Evolutionary conservation across 37 sponge, comb jelly and placozoan genomes (phyloP).

Genomic region (Oopsacas minuta): DNA sequence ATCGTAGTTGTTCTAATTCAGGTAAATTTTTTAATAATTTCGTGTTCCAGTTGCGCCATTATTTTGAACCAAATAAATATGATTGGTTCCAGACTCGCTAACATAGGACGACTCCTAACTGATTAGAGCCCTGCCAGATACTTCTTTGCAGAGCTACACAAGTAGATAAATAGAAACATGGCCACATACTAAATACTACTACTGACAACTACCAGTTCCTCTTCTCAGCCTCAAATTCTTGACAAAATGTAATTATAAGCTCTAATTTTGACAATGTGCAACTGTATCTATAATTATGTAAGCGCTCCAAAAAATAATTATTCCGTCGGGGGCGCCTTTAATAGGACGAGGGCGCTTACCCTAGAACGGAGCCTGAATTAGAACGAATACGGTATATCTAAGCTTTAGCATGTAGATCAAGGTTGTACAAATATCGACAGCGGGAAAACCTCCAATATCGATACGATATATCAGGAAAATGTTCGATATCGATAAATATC

Average conservation of each 20-base stretch:
- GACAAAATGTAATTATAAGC: background rate
- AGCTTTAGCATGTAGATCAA: too few relatives aligned
- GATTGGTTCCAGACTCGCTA: background rate
- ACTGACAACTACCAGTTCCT: background rate
- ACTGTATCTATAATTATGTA: background rate
- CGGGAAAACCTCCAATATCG: too few relatives aligned
- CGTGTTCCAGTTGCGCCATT: background rate
- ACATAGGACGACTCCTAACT: background rate
- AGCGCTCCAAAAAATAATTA: background rate
- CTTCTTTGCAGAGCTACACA: background rate
- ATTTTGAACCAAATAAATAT: background rate
- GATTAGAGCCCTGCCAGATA: background rate
- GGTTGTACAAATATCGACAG: too few relatives aligned
- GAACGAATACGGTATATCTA: background rate
- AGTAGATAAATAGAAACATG: background rate
- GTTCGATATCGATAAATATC: too few relatives aligned
- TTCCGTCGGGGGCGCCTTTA: background rate
- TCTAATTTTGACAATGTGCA: background rate
- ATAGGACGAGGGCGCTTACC: background rate
- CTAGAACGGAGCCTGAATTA: background rate
- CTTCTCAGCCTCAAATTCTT: background rate
- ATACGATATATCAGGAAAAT: too few relatives aligned
- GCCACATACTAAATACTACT: background rate
- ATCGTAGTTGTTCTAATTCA: background rate
- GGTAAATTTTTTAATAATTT: background rate